Conservation (phyloP, 2,113 vertebrate genomes). For the Epinephelus cyanopodus region DNA sequence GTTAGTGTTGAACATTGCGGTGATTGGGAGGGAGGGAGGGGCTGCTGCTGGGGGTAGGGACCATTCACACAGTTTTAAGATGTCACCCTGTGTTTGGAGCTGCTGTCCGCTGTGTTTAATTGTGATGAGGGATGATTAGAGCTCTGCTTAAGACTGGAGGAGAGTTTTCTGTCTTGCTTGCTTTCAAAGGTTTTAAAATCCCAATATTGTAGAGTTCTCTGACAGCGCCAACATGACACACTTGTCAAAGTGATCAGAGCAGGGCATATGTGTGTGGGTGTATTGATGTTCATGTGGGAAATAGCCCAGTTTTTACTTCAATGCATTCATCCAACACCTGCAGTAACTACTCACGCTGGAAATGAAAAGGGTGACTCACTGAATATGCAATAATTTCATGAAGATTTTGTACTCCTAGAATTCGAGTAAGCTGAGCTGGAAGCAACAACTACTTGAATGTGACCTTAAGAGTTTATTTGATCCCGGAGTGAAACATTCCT, state of each 20-base stretch:
- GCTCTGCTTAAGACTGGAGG: conserved; percentile 39
- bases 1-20: conserved; percentile 79
- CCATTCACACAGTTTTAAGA: conserved; percentile 72
- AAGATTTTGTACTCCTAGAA: conserved; percentile 40
- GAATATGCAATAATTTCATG: conserved; percentile 61
- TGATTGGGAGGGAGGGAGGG: conserved; percentile 14
- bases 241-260: conserved; percentile 76
- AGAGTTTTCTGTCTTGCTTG: conserved; percentile 40
- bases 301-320: conserved; percentile 69
- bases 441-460: conserved; percentile 28
- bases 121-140: conserved; percentile 72
- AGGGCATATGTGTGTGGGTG: conserved; percentile 75
- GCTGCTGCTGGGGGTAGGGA: conserved; percentile 23
- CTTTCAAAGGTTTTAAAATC: conserved; percentile 61
- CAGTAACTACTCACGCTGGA: conserved; percentile 62
- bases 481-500: conserved; percentile 9
- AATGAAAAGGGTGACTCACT: conserved; percentile 58
- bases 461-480: conserved; percentile 39
- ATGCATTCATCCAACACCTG: conserved; percentile 75
- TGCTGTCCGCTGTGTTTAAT: conserved; percentile 70
- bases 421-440: conserved; percentile 13
- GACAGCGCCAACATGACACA: conserved; percentile 68
- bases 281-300: conserved; percentile 65
- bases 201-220: conserved; percentile 60
- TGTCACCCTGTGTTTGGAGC: conserved; percentile 69